Evolutionary conservation across 2,797 vertebrate genomes (phyloP).

Genomic region (Lerista edwardsae): DNA sequence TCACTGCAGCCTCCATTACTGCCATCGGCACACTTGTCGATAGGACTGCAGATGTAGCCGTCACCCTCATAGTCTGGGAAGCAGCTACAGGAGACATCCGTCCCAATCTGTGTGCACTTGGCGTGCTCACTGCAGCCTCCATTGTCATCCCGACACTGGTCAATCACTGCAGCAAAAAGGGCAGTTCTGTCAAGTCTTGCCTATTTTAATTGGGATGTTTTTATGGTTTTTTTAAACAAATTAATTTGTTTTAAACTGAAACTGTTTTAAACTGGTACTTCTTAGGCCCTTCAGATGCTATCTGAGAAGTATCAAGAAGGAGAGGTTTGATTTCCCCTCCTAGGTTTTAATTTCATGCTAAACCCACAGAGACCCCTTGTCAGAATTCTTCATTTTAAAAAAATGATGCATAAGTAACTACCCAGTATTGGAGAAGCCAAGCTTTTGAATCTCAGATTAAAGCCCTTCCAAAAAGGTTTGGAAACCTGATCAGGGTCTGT

Average conservation of each 20-base stretch:
- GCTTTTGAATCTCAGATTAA: neutral
- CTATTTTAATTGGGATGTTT: neutral
- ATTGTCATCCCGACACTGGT: slow-evolving; percentile 86
- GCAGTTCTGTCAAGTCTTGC: neutral
- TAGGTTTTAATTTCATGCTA: neutral
- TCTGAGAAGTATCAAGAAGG: neutral
- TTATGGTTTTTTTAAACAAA: neutral
- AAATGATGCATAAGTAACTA: neutral
- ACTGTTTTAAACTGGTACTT: no score
- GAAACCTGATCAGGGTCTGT: neutral
- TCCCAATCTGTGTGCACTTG: slow-evolving; percentile 82
- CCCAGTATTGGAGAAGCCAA: neutral
- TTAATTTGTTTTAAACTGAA: no score
- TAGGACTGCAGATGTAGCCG: slow-evolving; percentile 83
- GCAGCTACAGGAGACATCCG: slow-evolving; percentile 84
- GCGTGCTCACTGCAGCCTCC: slow-evolving; percentile 88
- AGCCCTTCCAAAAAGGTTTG: neutral
- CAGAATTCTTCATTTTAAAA: neutral
- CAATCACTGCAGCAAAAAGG: slow-evolving; percentile 77
- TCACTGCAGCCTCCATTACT: slow-evolving; percentile 91
- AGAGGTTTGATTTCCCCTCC: neutral
- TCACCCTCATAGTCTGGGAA: slow-evolving; percentile 84
- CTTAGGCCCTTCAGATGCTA: neutral
- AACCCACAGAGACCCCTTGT: neutral
- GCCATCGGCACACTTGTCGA: slow-evolving; percentile 83